Conservation (phyloP, 2,797 vertebrate species). For the Trematomus bernacchii region DNA sequence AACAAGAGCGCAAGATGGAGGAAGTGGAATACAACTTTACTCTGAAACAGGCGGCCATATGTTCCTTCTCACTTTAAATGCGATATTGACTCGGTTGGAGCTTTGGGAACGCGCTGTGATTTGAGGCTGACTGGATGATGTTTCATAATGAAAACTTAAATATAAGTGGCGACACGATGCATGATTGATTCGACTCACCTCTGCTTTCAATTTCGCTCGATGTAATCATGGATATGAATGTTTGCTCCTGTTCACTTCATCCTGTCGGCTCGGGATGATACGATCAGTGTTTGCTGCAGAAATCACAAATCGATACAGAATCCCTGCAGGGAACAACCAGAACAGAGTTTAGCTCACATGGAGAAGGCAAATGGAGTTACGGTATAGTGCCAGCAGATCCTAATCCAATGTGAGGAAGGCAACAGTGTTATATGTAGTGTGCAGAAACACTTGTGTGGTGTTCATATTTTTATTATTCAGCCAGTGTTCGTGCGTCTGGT, state of each 20-base stretch:
- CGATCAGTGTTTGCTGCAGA: neutral
- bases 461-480: no score
- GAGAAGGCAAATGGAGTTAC: slow-evolving; percentile 38
- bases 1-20: slow-evolving; percentile 23
- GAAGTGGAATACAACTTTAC: slow-evolving; percentile 31
- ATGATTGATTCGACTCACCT: slow-evolving; percentile 42
- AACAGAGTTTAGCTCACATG: slow-evolving; percentile 15
- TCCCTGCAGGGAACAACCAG: slow-evolving; percentile 18
- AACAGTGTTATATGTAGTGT: neutral
- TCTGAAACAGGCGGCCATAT: slow-evolving; percentile 52
- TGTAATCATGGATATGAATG: slow-evolving; percentile 38
- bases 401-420: slow-evolving; percentile 35
- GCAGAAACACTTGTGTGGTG: neutral
- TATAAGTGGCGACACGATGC: neutral
- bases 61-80: slow-evolving; percentile 38
- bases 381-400: slow-evolving; percentile 1
- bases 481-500: no score
- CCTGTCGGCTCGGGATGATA: slow-evolving; percentile 16
- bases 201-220: slow-evolving; percentile 45
- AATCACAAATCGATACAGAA: slow-evolving; percentile 41
- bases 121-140: slow-evolving; percentile 27
- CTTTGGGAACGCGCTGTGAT: slow-evolving; percentile 19
- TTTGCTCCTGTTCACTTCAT: slow-evolving; percentile 6
- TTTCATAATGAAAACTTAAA: slow-evolving; percentile 44
- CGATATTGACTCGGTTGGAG: slow-evolving; percentile 38